Evolutionary conservation across 2,113 vertebrate species (phyloP).

Genomic region (Danio rerio): DNA sequence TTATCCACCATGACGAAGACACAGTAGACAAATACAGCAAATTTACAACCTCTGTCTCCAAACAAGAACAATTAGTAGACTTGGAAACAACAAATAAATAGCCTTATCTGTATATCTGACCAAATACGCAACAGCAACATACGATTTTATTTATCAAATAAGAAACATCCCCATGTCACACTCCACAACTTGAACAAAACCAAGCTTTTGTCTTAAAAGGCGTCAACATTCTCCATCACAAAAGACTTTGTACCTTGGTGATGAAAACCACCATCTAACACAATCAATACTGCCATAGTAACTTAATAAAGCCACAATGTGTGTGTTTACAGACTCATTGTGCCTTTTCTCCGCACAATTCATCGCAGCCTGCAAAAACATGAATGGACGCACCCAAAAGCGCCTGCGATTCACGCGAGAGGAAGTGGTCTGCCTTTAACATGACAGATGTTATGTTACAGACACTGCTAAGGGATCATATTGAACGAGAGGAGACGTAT

Average conservation of each 20-base stretch:
- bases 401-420: conserved; percentile 52
- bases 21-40: background rate
- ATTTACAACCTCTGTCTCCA: background rate
- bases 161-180: background rate
- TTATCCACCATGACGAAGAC: conserved; percentile 1
- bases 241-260: conserved; percentile 26
- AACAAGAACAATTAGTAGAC: background rate
- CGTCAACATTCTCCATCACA: conserved; percentile 17
- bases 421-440: conserved; percentile 62
- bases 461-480: background rate
- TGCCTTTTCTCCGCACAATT: conserved; percentile 61
- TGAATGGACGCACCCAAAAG: conserved; percentile 51
- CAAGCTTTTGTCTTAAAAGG: background rate
- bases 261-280: conserved; percentile 38
- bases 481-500: conserved; percentile 20
- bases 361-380: conserved; percentile 62
- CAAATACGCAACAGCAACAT: background rate
- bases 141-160: background rate
- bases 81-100: background rate
- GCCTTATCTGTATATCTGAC: background rate
- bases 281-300: background rate
- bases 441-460: conserved; percentile 49
- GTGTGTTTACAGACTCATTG: conserved; percentile 33
- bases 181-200: conserved; percentile 14
- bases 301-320: background rate